A percentile compares a stretch with the other conserved stretches of the same genome.
Evolutionary conservation across 2,888 invertebrate species (phyloP).

Genomic region (Pyralis farinalis): DNA sequence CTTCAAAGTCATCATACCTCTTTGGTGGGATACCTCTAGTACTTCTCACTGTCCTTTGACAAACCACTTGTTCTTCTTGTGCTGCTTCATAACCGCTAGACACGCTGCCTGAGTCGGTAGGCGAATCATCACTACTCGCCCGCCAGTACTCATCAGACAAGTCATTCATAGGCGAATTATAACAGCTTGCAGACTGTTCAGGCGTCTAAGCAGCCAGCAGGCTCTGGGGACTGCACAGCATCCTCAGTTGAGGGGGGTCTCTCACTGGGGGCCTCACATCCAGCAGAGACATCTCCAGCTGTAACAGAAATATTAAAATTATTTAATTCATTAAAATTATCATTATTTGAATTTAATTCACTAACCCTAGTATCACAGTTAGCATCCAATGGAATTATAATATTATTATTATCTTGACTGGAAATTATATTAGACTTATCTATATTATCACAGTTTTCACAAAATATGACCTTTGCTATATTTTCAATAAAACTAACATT

Average conservation of each 20-base stretch:
- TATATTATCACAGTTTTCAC: no score
- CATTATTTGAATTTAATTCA: neutral
- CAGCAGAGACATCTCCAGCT: no score
- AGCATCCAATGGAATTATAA: neutral
- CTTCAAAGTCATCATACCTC: no score
- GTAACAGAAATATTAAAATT: no score
- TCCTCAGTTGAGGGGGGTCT: no score
- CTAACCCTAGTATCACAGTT: neutral
- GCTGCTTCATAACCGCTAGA: constrained; percentile 15
- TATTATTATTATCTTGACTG: neutral
- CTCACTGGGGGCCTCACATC: no score
- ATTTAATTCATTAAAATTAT: neutral
- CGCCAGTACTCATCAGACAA: no score
- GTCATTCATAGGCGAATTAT: no score
- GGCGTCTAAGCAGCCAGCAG: no score
- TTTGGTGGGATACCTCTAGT: no score
- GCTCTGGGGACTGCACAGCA: no score
- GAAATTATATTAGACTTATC: neutral
- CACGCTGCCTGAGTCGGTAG: constrained; percentile 13
- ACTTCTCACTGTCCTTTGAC: constrained; percentile 16
- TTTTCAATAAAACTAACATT: constrained; percentile 4
- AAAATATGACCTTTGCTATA: neutral
- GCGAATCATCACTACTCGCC: no score
- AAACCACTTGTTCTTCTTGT: constrained; percentile 18
- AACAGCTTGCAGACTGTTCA: constrained; percentile 17